Conservation (phyloP, 2,113 vertebrate genomes). For the Daubentonia madagascariensis region DNA sequence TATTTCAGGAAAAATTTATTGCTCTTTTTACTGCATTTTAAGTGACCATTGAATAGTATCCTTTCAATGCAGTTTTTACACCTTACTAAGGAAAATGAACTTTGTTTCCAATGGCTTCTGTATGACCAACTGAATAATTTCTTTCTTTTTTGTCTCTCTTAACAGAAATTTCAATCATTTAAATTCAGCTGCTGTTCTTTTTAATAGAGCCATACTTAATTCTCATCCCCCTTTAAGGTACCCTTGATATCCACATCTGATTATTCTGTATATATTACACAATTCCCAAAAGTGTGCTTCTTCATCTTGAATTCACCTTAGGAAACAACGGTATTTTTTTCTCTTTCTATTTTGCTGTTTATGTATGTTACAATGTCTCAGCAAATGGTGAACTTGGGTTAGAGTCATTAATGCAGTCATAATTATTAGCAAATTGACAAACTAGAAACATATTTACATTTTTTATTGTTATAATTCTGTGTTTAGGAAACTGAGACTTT, state of each 20-base stretch:
- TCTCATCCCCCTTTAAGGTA: background rate
- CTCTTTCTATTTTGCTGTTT: background rate
- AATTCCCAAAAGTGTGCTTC: background rate
- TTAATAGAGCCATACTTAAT: conserved; percentile 13
- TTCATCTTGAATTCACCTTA: background rate
- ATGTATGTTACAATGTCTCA: background rate
- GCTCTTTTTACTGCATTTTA: conserved; percentile 40
- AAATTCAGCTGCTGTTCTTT: conserved; percentile 48
- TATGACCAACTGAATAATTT: background rate
- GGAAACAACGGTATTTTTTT: background rate
- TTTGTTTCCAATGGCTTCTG: background rate
- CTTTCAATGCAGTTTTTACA: conserved; percentile 14
- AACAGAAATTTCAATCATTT: conserved; percentile 35
- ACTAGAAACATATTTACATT: background rate
- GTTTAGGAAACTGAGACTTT: background rate
- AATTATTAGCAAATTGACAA: conserved; percentile 21
- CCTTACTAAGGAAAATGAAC: background rate
- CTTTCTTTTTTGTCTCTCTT: background rate
- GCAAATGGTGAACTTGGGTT: background rate
- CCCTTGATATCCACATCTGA: background rate
- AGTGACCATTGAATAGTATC: conserved; percentile 11
- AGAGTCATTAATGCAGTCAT: background rate
- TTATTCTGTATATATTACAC: background rate
- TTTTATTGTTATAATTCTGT: background rate
- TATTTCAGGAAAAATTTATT: conserved; percentile 48